A percentile compares a stretch with the other conserved stretches of the same genome.
Conservation (phyloP, 2,888 invertebrate species). For the Stegana nigrithorax region DNA sequence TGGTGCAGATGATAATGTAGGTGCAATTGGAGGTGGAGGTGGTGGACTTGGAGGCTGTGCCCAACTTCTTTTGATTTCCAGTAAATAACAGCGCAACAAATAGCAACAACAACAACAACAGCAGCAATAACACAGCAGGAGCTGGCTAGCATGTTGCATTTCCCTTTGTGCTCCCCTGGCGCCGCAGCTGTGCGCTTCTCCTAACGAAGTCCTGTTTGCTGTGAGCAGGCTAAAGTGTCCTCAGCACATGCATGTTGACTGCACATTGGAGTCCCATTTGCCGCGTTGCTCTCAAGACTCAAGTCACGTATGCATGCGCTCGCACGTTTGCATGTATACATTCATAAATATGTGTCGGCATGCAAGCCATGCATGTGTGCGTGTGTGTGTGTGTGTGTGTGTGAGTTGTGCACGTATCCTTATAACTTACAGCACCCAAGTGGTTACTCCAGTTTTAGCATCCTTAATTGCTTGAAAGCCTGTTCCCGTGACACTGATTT, state of each 20-base stretch:
- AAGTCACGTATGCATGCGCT: not conserved
- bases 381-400: too few species aligned
- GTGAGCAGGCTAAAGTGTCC: not conserved
- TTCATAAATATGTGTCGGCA: too few species aligned
- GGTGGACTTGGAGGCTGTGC: too few species aligned
- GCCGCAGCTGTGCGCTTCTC: not conserved
- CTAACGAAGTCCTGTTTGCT: not conserved
- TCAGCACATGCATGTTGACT: slow-evolving; percentile 1
- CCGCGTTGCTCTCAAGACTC: not conserved
- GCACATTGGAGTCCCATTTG: slow-evolving; percentile 7
- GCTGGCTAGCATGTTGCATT: too few species aligned
- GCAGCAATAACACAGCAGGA: too few species aligned
- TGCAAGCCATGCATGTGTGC: too few species aligned
- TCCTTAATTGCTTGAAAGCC: slow-evolving; percentile 55
- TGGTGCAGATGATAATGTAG: too few species aligned
- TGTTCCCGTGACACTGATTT: slow-evolving; percentile 62
- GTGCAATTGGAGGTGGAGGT: too few species aligned
- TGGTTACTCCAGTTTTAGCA: slow-evolving; percentile 60
- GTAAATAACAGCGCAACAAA: too few species aligned
- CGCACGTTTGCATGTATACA: not conserved
- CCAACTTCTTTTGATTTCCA: too few species aligned
- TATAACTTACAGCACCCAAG: slow-evolving; percentile 33
- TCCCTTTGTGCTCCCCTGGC: too few species aligned
- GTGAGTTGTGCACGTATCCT: not conserved
- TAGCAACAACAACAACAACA: too few species aligned